phyloP scores from a whole-genome alignment of 2,113 vertebrate species.

The Upupa epops region DNA sequence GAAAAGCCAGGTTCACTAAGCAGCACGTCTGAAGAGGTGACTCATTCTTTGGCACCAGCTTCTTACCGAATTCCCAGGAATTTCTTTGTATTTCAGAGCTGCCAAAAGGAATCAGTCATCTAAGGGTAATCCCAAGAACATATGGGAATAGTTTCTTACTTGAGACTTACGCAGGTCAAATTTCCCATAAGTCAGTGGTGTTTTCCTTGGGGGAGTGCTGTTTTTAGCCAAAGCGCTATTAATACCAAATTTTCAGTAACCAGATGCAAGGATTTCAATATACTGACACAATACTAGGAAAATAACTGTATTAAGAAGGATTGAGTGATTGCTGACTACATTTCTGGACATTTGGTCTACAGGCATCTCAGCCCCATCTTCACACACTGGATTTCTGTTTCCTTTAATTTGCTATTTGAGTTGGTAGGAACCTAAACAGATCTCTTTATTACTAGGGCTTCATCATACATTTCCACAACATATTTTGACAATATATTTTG shows the following conservation, averaged over 20 bases:
- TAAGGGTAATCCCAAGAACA: conserved; percentile 50
- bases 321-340: neutral
- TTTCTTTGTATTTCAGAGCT: neutral
- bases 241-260: neutral
- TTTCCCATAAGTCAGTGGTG: conserved; percentile 47
- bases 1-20: conserved; percentile 15
- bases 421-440: neutral
- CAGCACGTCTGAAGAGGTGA: neutral
- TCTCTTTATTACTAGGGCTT: neutral
- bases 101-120: conserved; percentile 22
- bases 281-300: neutral
- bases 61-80: conserved; percentile 51
- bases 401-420: neutral
- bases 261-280: neutral
- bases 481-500: neutral
- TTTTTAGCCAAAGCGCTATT: neutral
- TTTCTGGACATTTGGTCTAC: neutral
- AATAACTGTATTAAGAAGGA: neutral
- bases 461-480: neutral
- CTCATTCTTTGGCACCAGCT: conserved; percentile 31
- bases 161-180: conserved; percentile 47
- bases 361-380: neutral
- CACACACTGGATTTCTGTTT: neutral
- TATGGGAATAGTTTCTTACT: conserved; percentile 22
- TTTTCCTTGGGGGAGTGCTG: conserved; percentile 21